Conservation (phyloP, 2,888 invertebrate species). For the Elegia similella region DNA sequence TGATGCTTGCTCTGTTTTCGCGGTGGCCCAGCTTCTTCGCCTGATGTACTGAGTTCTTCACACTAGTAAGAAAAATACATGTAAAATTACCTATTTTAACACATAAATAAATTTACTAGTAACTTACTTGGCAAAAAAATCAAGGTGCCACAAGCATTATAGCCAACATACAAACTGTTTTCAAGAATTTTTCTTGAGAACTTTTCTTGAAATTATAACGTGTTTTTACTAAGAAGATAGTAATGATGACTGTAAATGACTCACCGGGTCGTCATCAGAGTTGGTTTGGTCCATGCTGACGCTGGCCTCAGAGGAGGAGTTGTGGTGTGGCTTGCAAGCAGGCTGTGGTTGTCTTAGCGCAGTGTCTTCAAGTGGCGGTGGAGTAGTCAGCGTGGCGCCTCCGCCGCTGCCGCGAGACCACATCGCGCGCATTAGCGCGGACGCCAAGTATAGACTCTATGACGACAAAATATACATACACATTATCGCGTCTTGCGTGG, state of each 20-base stretch:
- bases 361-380: conserved; percentile 65
- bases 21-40: conserved; percentile 82
- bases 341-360: conserved; percentile 76
- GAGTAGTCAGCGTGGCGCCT: conserved; percentile 50
- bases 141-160: too few relatives aligned
- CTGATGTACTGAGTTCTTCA: conserved; percentile 81
- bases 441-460: conserved; percentile 93
- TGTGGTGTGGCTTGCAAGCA: conserved; percentile 68
- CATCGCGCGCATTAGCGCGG: conserved; percentile 93
- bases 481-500: too few relatives aligned
- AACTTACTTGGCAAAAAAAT: too few relatives aligned
- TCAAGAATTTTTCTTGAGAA: too few relatives aligned
- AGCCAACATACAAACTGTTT: too few relatives aligned
- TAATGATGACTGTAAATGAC: too few relatives aligned
- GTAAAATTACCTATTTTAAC: too few relatives aligned
- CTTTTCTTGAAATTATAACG: too few relatives aligned
- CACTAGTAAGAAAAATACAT: conserved; percentile 56
- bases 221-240: too few relatives aligned
- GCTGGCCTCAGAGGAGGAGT: conserved; percentile 89
- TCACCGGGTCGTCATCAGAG: conserved; percentile 87
- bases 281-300: conserved; percentile 91
- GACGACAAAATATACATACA: too few relatives aligned
- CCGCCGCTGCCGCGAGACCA: conserved; percentile 88
- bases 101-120: too few relatives aligned
- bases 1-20: conserved; percentile 83